Base-by-base conservation (phyloP, 2,888 invertebrate species). In the Pogonocherus hispidulus region DNA sequence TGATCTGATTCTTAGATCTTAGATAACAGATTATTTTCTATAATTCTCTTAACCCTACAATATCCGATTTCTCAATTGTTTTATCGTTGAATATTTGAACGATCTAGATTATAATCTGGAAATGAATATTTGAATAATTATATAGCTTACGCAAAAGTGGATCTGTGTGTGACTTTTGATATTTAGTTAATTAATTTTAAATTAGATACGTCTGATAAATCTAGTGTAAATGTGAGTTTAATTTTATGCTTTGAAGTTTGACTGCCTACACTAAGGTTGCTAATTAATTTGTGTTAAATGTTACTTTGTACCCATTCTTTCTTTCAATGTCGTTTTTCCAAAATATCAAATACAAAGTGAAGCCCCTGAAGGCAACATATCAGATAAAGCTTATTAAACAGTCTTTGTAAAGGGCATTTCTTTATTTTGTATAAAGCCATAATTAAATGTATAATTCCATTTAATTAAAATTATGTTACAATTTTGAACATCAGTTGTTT, bases 211-310 rank as follows among this genome's bases (percentile, higher is more conserved):
- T n/a, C 41, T 41, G 41, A 41, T 41, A 41, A 32, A 41, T 16
- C 41, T 5, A 27, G 41, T 5, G 41, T 41, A 16, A 41, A 41
- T 41, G 41, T 41, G 41, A 14, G 41, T 14, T 41, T 41, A 41
- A 41, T 41, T 14, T 41, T n/a, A 41, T 9, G 16, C 41, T 41
- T 41, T 41, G 41, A 41, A 14, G 14, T 41, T 41, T 41, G 41
- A 41, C 41, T 16, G 41, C 41, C 41, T 41, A 41, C 41, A n/a
- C 2, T 41, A n/a, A 5, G 41, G 14, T 41, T 41, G 14, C 41
- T 41, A 41, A 41, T 41, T 41, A 41, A 41, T 41, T 37, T 41
- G 27, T 16, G 41, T 41, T 41, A 41, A 41, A 41, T n/a, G 41
- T 41, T 41, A n/a, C 41, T 41, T 16, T n/a, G 5, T 41, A 41